Percentiles rank a stretch among this genome's conserved stretches.
Conservation (phyloP, 2,888 invertebrate genomes). For the Trissoscelio sp. region DNA sequence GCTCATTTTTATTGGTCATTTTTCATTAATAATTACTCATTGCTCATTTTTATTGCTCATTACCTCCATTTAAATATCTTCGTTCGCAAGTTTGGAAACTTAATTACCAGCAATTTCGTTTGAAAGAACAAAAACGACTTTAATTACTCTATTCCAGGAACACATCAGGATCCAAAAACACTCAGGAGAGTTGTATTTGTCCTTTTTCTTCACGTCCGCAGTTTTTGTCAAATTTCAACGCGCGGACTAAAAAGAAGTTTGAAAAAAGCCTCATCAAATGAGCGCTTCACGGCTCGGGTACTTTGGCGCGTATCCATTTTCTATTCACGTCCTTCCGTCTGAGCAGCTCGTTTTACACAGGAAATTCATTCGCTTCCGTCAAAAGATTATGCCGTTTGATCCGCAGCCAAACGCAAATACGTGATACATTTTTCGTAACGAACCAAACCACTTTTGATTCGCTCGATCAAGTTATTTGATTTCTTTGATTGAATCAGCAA, state of each 20-base stretch:
- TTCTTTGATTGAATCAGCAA: too few relatives aligned
- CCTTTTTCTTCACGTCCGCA: background rate
- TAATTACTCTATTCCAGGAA: too few relatives aligned
- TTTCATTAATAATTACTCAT: too few relatives aligned
- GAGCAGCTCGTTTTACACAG: conserved; percentile 48
- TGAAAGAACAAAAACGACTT: too few relatives aligned
- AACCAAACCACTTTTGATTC: conserved; percentile 2
- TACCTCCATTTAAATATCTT: too few relatives aligned
- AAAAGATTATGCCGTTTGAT: conserved; percentile 54
- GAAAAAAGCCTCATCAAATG: conserved; percentile 39
- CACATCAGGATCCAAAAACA: too few relatives aligned
- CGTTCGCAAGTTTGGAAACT: too few relatives aligned
- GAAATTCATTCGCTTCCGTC: conserved; percentile 57
- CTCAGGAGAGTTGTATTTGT: too few relatives aligned
- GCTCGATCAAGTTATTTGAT: too few relatives aligned
- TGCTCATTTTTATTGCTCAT: too few relatives aligned
- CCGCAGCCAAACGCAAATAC: conserved; percentile 41
- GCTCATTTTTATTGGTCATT: too few relatives aligned
- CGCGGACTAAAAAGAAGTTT: background rate
- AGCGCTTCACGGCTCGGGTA: conserved; percentile 19
- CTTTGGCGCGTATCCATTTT: conserved; percentile 56
- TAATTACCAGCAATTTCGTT: too few relatives aligned
- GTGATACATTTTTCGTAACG: conserved; percentile 26
- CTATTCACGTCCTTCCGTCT: conserved; percentile 36
- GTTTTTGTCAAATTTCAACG: background rate